These are phyloP conservation scores for Sturmia bella DNA, from an alignment of 2,888 invertebrate species.

Conservation along the genomic window DNA sequence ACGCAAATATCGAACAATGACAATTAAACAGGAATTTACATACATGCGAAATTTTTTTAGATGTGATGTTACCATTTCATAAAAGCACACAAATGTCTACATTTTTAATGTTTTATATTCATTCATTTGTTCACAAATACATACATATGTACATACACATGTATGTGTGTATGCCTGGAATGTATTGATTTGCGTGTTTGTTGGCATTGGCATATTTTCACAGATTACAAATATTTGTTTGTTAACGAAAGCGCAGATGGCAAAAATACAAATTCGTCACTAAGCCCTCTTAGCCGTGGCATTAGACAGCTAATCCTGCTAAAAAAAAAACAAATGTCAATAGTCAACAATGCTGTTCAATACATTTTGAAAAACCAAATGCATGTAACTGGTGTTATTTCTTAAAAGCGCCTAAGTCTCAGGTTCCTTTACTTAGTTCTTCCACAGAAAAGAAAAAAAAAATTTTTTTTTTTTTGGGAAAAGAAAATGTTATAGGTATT, in stretches of 20 bases:
- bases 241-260: conserved; percentile 3
- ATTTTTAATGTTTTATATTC: too few species aligned
- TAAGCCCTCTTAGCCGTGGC: conserved; percentile 37
- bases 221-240: conserved; percentile 40
- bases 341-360: not conserved
- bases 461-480: too few species aligned
- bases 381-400: too few species aligned
- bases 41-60: too few species aligned
- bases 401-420: too few species aligned
- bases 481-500: too few species aligned
- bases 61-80: too few species aligned
- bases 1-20: not conserved
- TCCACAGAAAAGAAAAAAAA: too few species aligned
- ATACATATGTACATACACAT: not conserved
- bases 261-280: conserved; percentile 6
- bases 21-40: too few species aligned
- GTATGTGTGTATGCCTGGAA: not conserved
- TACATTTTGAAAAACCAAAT: not conserved
- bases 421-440: too few species aligned
- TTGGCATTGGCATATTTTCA: conserved; percentile 58
- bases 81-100: too few species aligned
- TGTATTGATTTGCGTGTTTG: not conserved
- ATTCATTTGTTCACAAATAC: too few species aligned
- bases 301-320: conserved; percentile 22
- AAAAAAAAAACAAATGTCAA: conserved; percentile 5